Percentiles rank a stretch among this genome's conserved stretches.
These are phyloP conservation scores for Numenius arquata DNA, from an alignment of 2,113 vertebrate genomes.

Conservation along the genomic window DNA sequence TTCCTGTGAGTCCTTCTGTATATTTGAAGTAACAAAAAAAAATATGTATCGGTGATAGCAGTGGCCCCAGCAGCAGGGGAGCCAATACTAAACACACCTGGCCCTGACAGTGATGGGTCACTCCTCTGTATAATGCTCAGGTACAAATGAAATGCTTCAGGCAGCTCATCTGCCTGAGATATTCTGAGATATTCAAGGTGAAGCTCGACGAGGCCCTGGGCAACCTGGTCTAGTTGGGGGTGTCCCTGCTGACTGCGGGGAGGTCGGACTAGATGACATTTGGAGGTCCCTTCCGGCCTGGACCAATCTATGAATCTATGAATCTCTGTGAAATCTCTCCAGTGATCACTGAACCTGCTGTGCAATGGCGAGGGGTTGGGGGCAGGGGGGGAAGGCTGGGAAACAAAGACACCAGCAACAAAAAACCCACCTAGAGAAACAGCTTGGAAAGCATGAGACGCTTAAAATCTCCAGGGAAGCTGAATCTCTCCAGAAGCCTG, in stretches of 20 bases:
- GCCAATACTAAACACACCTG: background rate
- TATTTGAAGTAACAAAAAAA: background rate
- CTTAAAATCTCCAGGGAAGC: background rate
- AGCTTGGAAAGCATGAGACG: background rate
- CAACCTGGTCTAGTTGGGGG: no score
- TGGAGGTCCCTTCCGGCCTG: no score
- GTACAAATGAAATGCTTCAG: background rate
- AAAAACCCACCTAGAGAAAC: background rate
- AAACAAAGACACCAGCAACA: background rate
- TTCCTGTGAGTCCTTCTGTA: background rate
- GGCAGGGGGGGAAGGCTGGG: no score
- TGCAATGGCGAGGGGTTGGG: fast-evolving
- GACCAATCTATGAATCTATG: no score
- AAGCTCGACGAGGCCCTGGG: no score
- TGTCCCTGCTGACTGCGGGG: no score
- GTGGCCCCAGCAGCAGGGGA: background rate
- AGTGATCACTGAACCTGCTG: background rate
- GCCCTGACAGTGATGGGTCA: background rate
- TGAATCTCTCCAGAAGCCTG: background rate
- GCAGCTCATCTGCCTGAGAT: no score
- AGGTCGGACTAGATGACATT: no score
- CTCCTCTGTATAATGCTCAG: background rate
- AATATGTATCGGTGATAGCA: background rate
- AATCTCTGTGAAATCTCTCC: background rate
- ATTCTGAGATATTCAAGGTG: no score